A percentile compares a stretch with the other conserved stretches of the same genome.
phyloP scores from a whole-genome alignment of 2,113 vertebrate species.

The Phalacrocorax aristotelis region DNA sequence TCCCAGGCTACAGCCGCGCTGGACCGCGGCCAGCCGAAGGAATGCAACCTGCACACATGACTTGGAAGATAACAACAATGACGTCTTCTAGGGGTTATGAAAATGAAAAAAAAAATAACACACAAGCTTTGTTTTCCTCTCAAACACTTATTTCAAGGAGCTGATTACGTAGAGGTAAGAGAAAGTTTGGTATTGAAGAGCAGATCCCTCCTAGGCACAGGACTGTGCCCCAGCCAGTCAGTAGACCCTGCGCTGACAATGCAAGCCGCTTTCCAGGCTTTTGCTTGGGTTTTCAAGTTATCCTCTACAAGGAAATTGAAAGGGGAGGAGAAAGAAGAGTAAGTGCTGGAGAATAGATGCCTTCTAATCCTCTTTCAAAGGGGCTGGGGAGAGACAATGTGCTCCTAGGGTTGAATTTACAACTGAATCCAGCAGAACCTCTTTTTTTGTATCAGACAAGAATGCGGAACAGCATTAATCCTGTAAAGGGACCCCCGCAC shows the following conservation, averaged over 20 bases:
- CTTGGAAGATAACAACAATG: background rate
- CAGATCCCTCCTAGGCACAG: background rate
- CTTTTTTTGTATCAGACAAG: constrained; percentile 54
- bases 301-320: constrained; percentile 1
- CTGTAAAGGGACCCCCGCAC: constrained; percentile 38
- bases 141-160: background rate
- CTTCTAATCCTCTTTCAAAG: constrained; percentile 74
- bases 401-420: constrained; percentile 66
- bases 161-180: background rate
- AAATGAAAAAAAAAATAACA: background rate
- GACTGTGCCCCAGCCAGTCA: background rate
- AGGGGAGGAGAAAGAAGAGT: constrained; percentile 46
- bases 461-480: constrained; percentile 78
- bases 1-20: background rate
- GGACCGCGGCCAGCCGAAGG: background rate
- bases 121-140: rapidly evolving
- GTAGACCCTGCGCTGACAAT: rapidly evolving
- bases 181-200: background rate
- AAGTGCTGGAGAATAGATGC: constrained; percentile 31
- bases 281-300: background rate
- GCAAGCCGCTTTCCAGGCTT: background rate
- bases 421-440: constrained; percentile 62
- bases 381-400: constrained; percentile 67
- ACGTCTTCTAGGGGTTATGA: background rate
- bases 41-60: background rate